Evolutionary conservation across 35 echinoderm and acorn worm species (phyloP).

Genomic region (Acanthaster planci): DNA sequence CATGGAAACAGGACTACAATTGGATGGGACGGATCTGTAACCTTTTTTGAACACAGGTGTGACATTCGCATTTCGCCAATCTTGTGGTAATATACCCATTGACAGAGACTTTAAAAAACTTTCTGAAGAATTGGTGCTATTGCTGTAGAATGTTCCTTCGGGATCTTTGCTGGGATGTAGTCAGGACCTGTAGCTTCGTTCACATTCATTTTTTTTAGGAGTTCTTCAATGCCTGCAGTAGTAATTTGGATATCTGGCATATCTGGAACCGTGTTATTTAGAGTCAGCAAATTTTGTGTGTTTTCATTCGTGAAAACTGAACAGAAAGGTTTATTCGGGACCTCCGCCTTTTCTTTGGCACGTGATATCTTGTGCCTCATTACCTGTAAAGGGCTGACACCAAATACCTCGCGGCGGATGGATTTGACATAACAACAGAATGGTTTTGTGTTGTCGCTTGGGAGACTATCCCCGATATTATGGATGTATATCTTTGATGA

Average conservation of each 20-base stretch:
- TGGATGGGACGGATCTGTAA: too few species aligned
- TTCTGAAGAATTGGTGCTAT: too few species aligned
- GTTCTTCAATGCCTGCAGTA: constrained; percentile 21
- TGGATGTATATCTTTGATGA: constrained; percentile 22
- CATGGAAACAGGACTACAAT: too few species aligned
- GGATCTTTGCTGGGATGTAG: too few species aligned
- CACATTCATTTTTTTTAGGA: constrained; percentile 20
- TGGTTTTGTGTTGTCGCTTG: constrained; percentile 38
- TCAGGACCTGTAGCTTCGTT: constrained; percentile 34
- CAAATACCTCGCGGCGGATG: constrained; percentile 34
- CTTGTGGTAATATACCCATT: too few species aligned
- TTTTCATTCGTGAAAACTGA: constrained; percentile 55
- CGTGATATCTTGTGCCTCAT: not conserved
- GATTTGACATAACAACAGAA: constrained; percentile 58
- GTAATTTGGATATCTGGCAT: constrained; percentile 40
- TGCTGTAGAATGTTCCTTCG: too few species aligned
- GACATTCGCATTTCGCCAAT: too few species aligned
- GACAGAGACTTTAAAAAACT: too few species aligned
- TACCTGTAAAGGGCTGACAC: constrained; percentile 16
- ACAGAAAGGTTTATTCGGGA: constrained; percentile 31
- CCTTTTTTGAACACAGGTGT: too few species aligned
- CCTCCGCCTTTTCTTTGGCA: constrained; percentile 40
- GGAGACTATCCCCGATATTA: constrained; percentile 41
- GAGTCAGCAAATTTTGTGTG: not conserved
- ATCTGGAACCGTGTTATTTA: not conserved